Base-by-base conservation (phyloP, 2,888 invertebrate genomes). In the Atherix ibis region DNA sequence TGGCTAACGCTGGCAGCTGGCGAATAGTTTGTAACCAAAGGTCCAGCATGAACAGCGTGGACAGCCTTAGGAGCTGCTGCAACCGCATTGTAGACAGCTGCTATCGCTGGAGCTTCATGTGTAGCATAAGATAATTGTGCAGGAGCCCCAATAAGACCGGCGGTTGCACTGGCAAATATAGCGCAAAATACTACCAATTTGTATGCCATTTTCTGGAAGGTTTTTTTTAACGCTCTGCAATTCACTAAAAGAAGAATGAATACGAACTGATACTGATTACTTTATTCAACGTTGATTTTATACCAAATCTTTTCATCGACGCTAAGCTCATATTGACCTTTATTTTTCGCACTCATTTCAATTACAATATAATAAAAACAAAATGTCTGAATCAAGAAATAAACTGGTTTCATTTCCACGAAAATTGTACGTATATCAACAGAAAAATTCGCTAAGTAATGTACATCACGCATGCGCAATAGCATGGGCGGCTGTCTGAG, bases 81-180 rank as follows among this genome's bases (percentile, higher is more conserved):
- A 5, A 5, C 5, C 5, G 39, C 27, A n/a, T 26, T 27, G 13
- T 16, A 8, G 18, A 13, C 10, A 10, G 22, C 32, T 4, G 32
- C 32, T 6, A 14, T 28, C 13, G 29, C 26, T n/a, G n/a, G n/a
- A 14, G 32, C 32, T 8, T 16, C 25, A 17, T 27, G 43, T 36
- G 19, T 44, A 43, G 38, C 35, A n/a, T n/a, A n/a, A n/a, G n/a
- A n/a, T n/a, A n/a, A n/a, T n/a, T n/a, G n/a, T 14, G 47, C 41
- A 12, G 42, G 58, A 41, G 62, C 65, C 13, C 63, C 53, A 12
- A 73, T 46, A 43, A 65, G 53, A 44, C 75, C 75, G 40, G 75
- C 75, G 48, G 70, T 67, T 53, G 71, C 74, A 44, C 64, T 64
- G 52, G 74, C 71, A 57, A 72, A 65, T 50, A 67, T 61, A 54